Conservation (phyloP, 2,797 vertebrate genomes). For the Sebastolobus altivelis region DNA sequence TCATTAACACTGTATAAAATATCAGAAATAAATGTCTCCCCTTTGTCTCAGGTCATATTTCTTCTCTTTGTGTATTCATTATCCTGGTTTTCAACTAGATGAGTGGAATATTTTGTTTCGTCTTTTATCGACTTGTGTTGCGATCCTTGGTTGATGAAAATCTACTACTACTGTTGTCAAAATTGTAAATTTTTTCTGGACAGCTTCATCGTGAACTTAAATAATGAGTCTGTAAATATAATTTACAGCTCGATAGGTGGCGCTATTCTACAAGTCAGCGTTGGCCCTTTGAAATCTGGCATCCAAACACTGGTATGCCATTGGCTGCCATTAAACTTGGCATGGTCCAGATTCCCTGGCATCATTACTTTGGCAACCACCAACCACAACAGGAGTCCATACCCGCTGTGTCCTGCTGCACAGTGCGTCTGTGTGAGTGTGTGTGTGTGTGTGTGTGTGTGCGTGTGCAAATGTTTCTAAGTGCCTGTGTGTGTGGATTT, state of each 20-base stretch:
- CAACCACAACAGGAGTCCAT: slow-evolving; percentile 69
- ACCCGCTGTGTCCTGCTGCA: slow-evolving; percentile 77
- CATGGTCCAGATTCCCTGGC: slow-evolving; percentile 71
- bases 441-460: slow-evolving; percentile 27
- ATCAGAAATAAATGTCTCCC: neutral
- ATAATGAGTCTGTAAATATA: neutral
- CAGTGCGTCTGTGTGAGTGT: slow-evolving; percentile 52
- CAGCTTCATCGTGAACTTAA: neutral
- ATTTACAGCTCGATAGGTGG: slow-evolving; percentile 38
- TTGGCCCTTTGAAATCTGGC: slow-evolving; percentile 42
- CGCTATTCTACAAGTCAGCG: slow-evolving; percentile 40
- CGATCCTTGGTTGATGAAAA: neutral
- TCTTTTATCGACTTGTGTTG: neutral
- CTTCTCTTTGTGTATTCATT: neutral
- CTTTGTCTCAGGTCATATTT: neutral
- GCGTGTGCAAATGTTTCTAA: slow-evolving; percentile 8
- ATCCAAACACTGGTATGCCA: slow-evolving; percentile 40
- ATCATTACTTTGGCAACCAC: slow-evolving; percentile 73
- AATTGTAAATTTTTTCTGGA: neutral
- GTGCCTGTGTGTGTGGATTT: slow-evolving; percentile 22
- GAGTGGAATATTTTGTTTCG: neutral
- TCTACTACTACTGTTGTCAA: neutral
- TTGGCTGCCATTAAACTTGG: slow-evolving; percentile 75
- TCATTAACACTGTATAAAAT: neutral
- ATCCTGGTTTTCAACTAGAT: neutral